Conservation (phyloP, 2,113 vertebrate genomes). For the Lagopus muta region DNA sequence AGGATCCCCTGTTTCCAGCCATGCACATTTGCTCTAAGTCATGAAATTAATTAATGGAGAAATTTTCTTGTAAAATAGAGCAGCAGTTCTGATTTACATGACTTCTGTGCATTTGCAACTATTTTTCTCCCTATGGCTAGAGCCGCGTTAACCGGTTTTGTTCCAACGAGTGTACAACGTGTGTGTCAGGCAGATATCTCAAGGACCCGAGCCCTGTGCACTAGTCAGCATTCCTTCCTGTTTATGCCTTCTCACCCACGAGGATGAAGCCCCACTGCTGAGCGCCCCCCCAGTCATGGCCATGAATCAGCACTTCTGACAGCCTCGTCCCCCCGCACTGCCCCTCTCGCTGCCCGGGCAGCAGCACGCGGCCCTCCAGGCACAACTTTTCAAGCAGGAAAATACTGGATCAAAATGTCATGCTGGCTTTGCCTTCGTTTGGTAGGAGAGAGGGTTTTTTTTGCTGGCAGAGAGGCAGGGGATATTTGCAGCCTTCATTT, state of each 20-base stretch:
- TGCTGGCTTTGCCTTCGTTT: neutral
- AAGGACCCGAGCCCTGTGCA: neutral
- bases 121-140: constrained; percentile 16
- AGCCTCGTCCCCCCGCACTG: neutral
- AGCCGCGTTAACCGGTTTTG: constrained; percentile 28
- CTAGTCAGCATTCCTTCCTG: neutral
- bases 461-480: neutral
- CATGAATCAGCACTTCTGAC: constrained; percentile 71
- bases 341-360: fast-evolving
- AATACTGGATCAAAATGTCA: neutral
- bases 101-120: constrained; percentile 65
- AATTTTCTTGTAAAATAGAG: constrained; percentile 74
- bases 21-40: constrained; percentile 75
- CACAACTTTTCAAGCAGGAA: neutral
- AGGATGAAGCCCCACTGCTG: neutral
- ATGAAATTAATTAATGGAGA: constrained; percentile 79
- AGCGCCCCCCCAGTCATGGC: neutral
- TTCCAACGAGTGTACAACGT: neutral
- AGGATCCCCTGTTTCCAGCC: constrained; percentile 68
- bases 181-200: neutral
- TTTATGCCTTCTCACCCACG: neutral
- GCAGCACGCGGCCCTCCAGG: neutral
- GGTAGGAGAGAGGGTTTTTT: neutral
- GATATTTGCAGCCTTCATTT: neutral
- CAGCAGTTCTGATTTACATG: constrained; percentile 69